phyloP scores from a whole-genome alignment of 2,888 invertebrate species.

The Drosophila infuscata region DNA sequence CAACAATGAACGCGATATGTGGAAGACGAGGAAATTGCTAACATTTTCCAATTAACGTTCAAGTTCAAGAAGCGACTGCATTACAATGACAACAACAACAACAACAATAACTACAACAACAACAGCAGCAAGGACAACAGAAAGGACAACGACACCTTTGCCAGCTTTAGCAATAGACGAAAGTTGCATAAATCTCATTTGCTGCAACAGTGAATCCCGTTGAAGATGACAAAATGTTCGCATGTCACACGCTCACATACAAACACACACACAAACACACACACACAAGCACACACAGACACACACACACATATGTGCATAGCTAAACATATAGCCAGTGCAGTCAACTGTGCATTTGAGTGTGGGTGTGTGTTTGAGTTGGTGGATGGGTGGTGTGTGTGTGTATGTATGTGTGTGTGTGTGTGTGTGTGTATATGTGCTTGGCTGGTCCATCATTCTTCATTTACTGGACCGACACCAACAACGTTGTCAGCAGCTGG shows the following conservation, averaged over 20 bases:
- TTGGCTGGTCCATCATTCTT: slow-evolving; percentile 75
- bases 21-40: slow-evolving; percentile 66
- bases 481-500: slow-evolving; percentile 73
- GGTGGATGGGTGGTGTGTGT: neutral
- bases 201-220: slow-evolving; percentile 48
- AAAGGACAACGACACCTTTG: slow-evolving; percentile 16
- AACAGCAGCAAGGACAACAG: slow-evolving; percentile 4
- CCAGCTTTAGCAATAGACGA: slow-evolving; percentile 31
- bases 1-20: slow-evolving; percentile 44
- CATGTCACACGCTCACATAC: slow-evolving; percentile 17
- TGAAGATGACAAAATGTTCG: slow-evolving; percentile 74
- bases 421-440: slow-evolving; percentile 19
- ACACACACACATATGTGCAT: neutral
- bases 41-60: slow-evolving; percentile 76
- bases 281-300: too few relatives aligned
- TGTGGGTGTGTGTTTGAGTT: slow-evolving; percentile 11
- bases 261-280: too few relatives aligned
- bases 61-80: slow-evolving; percentile 55
- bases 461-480: slow-evolving; percentile 77
- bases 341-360: slow-evolving; percentile 32
- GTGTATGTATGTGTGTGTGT: slow-evolving; percentile 4
- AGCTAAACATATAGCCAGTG: slow-evolving; percentile 15
- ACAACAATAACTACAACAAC: neutral
- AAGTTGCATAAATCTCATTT: slow-evolving; percentile 72
- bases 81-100: slow-evolving; percentile 20